Base-by-base conservation (phyloP, 2,888 invertebrate species). In the Macropis europaea region DNA sequence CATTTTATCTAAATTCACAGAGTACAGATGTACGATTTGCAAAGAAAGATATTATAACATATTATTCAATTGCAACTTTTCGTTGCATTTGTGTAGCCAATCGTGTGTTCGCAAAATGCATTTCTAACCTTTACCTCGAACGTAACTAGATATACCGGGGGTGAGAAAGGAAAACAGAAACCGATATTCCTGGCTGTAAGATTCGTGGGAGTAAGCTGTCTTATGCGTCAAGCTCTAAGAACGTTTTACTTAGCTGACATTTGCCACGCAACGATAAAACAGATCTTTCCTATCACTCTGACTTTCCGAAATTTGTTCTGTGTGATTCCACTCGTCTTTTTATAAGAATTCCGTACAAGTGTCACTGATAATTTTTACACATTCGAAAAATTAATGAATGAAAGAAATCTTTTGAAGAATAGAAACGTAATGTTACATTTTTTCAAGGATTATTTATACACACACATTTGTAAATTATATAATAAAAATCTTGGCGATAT, bases 121-220 rank as follows among this genome's bases (percentile, higher is more conserved):
- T 67, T 42, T 40, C 30, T 13, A 26, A 26, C 40, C 47, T 47
- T 60, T 67, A 64, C 54, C 70, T 52, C 34, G 40, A 17, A 22
- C 40, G 70, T 50, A 71, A 71, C 54, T 60, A 48, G 54, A 71
- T 52, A 70, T 17, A 47, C 22, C 48, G 60, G 22, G 52, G 52
- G 43, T 19, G 54, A 47, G 47, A 53, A 59, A 34, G 48, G 50
- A 54, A 56, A 56, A 54, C 45, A 59, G 53, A 48, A 66, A 64
- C 42, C 38, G 53, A 70, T 64, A 70, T 56, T 50, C 43, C 30
- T 9, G 3, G 26, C 32, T 30, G 30, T 22, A 32, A 45, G 15
- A 43, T 43, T 26, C 34, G 50, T 50, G 28, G 53, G 61, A 50
- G 61, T 36, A 4, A 61, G 42, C 22, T 9, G 26, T 19, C 43